Conservation (phyloP, 2,888 invertebrate genomes). For the Micropterix aruncella region DNA sequence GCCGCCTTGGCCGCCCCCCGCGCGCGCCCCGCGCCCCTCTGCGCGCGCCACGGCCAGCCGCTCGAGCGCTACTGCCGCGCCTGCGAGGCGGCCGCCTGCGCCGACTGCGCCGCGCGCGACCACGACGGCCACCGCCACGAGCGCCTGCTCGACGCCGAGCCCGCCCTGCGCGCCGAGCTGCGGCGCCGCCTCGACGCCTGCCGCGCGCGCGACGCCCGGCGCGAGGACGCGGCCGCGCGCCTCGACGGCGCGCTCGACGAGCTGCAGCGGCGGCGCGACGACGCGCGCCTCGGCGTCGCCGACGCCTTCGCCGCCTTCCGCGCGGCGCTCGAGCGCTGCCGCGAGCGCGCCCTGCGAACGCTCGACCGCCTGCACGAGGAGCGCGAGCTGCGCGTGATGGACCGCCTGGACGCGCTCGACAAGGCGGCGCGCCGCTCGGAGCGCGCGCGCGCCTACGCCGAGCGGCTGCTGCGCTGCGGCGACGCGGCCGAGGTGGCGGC, state of each 20-base stretch:
- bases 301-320: constrained; percentile 70
- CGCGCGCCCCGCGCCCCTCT: constrained; percentile 81
- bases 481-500: constrained; percentile 76
- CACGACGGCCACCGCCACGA: constrained; percentile 83
- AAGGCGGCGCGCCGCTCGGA: constrained; percentile 75
- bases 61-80: constrained; percentile 80
- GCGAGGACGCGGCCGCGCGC: constrained; percentile 60
- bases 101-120: constrained; percentile 70
- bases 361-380: constrained; percentile 67
- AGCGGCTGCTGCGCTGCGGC: constrained; percentile 67
- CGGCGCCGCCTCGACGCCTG: constrained; percentile 60
- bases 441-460: constrained; percentile 75
- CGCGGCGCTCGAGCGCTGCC: constrained; percentile 65
- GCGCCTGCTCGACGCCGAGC: constrained; percentile 65
- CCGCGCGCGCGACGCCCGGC: constrained; percentile 58
- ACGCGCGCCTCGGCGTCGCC: constrained; percentile 68
- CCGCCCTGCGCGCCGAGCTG: constrained; percentile 63
- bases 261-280: constrained; percentile 74
- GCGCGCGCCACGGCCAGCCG: constrained; percentile 70
- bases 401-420: constrained; percentile 68
- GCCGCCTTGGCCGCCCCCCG: constrained; percentile 44
- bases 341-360: constrained; percentile 60
- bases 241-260: constrained; percentile 73
- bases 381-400: constrained; percentile 82
- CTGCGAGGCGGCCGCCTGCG: constrained; percentile 77